These are phyloP conservation scores for Chrysolina americana DNA, from an alignment of 2,888 invertebrate genomes.

Conservation along the genomic window DNA sequence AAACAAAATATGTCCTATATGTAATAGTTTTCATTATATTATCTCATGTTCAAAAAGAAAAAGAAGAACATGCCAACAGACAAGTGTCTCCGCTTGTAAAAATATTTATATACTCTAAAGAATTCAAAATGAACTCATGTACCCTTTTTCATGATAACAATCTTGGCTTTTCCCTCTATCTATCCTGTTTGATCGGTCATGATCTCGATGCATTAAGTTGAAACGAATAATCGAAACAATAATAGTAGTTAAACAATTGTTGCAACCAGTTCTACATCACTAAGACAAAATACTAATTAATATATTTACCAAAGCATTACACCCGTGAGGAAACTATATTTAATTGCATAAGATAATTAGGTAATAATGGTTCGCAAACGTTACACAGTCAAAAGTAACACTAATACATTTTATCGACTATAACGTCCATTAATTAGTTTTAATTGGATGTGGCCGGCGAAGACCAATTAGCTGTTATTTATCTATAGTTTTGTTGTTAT, in stretches of 20 bases:
- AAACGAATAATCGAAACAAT: neutral
- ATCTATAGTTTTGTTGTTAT: conserved; percentile 3
- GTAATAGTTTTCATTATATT: no score
- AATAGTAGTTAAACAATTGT: neutral
- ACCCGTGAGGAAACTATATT: neutral
- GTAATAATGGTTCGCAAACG: conserved; percentile 16
- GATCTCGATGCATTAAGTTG: neutral
- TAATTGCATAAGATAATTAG: conserved; percentile 15
- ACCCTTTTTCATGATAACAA: no score
- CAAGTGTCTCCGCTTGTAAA: no score
- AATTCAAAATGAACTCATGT: no score
- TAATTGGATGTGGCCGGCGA: conserved; percentile 13
- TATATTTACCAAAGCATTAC: conserved; percentile 8
- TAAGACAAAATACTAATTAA: conserved; percentile 8
- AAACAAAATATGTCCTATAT: no score
- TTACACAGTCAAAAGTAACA: conserved; percentile 23
- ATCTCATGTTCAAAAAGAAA: no score
- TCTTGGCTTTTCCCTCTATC: no score
- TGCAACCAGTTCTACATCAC: neutral
- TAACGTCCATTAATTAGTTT: conserved; percentile 8
- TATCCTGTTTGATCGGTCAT: no score
- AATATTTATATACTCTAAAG: no score
- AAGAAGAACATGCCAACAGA: no score
- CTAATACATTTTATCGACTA: conserved; percentile 19
- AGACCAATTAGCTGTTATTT: conserved; percentile 1